Base-by-base conservation (phyloP, 2,888 invertebrate species). In the Rhagophthalmus giganteus region DNA sequence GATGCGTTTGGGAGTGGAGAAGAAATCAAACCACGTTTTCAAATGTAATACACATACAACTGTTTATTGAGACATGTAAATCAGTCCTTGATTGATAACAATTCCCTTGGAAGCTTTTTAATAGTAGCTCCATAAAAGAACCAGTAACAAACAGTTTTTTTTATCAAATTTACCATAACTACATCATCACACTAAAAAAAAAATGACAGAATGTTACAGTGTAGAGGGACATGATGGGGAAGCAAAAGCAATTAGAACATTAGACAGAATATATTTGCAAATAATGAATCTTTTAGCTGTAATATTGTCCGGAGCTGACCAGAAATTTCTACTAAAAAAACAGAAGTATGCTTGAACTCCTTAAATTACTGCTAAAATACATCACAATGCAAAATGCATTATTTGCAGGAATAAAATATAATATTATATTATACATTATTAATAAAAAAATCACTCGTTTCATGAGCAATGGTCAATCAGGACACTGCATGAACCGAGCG, bases 401-500 rank as follows among this genome's bases (percentile, higher is more conserved):
- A 54, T 84, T 81, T 83, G 83, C 84, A 83, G 84, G 81, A 84
- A 85, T 85, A 85, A 84, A 85, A 85, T 84, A 85, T 85, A 85
- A 81, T 83, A 83, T 73, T 75, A 78, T 78, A 76, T 73, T 73
- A 73, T 74, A 75, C 73, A 74, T 67, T 72, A 69, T 20, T 5
- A 3, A 20, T 67, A 68, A 69, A 70, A 64, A 67, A 70, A 70
- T 67, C 68, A 70, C 71, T 71, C 71, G 66, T 64, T 69, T 69
- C 72, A 70, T 67, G 69, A 67, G 65, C 65, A 67, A 70, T 64
- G 64, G 62, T 66, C 61, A 55, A 37, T 61, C 60, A 60, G 62
- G 61, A 62, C 65, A 64, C 60, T 59, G 61, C 67, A 69, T 70
- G 70, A 71, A 70, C 65, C 67, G 68, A 70, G 70, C 64, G 65